Percentiles rank a stretch among this genome's conserved stretches.
Conservation (phyloP, 92 coral and sea anemone genomes). For the Phenganax subtilis region DNA sequence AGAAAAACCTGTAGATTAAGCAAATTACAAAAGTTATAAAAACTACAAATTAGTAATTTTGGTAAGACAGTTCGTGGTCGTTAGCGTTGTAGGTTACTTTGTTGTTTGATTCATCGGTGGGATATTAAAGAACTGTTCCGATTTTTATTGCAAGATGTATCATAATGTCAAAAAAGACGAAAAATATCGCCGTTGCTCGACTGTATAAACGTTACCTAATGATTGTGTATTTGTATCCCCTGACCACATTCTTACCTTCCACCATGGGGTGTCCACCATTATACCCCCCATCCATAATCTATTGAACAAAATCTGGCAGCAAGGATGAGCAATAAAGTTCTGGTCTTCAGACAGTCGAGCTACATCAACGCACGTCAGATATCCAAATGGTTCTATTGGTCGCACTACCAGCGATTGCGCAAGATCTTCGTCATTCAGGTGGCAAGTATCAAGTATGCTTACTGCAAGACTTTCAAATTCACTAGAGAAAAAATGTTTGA, state of each 20-base stretch:
- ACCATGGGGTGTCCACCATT: conserved; percentile 90
- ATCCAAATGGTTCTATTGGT: conserved; percentile 68
- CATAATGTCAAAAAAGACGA: no score
- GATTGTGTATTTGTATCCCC: neutral
- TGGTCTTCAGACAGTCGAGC: conserved; percentile 76
- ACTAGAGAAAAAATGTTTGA: conserved; percentile 37
- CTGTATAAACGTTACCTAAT: neutral
- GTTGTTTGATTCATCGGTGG: no score
- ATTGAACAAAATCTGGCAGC: conserved; percentile 80
- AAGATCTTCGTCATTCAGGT: conserved; percentile 67
- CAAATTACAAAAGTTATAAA: neutral
- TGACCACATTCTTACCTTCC: conserved; percentile 58
- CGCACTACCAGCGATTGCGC: conserved; percentile 80
- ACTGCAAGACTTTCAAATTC: conserved; percentile 71
- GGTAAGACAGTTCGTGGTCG: no score
- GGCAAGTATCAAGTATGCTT: conserved; percentile 75
- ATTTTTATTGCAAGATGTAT: no score
- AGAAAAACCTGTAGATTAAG: conserved; percentile 53
- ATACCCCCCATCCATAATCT: conserved; percentile 97
- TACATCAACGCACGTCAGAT: conserved; percentile 76
- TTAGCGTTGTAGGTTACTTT: no score
- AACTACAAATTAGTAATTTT: no score
- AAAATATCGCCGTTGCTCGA: no score
- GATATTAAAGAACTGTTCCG: no score
- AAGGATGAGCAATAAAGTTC: conserved; percentile 81